phyloP scores from a whole-genome alignment of 2,113 vertebrate genomes.

The Eptesicus fuscus region DNA sequence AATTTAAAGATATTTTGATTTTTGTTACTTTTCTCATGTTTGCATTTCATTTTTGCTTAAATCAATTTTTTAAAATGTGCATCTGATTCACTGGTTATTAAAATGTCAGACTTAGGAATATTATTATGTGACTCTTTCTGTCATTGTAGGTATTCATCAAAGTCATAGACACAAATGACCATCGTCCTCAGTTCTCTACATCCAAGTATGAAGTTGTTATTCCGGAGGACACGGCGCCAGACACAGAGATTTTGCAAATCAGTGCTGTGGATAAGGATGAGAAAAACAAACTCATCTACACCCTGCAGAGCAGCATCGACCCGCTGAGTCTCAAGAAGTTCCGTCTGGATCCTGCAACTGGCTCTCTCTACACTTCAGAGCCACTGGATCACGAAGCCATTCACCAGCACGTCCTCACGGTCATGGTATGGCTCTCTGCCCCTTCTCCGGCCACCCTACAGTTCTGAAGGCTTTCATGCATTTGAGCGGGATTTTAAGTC shows the following conservation, averaged over 20 bases:
- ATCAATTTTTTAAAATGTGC: not conserved
- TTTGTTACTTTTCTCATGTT: not conserved
- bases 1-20: not conserved
- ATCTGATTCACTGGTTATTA: not conserved
- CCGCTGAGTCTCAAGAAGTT: slow-evolving; percentile 95
- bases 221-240: slow-evolving; percentile 88
- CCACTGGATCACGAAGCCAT: slow-evolving; percentile 93
- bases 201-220: slow-evolving; percentile 90
- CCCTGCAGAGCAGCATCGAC: slow-evolving; percentile 94
- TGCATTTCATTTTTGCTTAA: slow-evolving; percentile 2
- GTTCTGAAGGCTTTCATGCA: not conserved
- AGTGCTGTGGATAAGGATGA: slow-evolving; percentile 93
- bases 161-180: slow-evolving; percentile 98
- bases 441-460: fast-evolving
- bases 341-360: slow-evolving; percentile 92
- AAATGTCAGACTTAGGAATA: not conserved
- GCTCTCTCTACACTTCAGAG: slow-evolving; percentile 89
- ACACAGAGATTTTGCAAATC: slow-evolving; percentile 92
- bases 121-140: not conserved
- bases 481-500: not conserved
- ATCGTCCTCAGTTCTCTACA: slow-evolving; percentile 93
- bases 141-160: slow-evolving; percentile 92
- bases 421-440: slow-evolving; percentile 86
- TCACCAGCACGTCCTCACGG: slow-evolving; percentile 91
- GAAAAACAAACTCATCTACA: slow-evolving; percentile 97